Evolutionary conservation across 2,888 invertebrate species (phyloP).

Genomic region (Amphipyra tragopoginis): DNA sequence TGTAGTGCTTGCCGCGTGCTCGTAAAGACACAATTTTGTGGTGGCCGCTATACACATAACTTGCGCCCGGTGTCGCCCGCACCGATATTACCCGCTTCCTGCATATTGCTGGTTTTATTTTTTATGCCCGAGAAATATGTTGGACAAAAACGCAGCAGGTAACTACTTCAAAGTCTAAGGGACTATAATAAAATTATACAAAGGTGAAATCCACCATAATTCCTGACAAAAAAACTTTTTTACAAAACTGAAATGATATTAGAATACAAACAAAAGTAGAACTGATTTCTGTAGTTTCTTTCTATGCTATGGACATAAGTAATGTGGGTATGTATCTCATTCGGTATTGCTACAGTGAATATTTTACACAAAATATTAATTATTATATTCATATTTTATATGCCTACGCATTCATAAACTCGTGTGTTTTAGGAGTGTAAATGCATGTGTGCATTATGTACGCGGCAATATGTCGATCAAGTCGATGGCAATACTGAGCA

Average conservation of each 20-base stretch:
- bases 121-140: conserved; percentile 36
- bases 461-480: conserved; percentile 73
- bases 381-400: neutral
- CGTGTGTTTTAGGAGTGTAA: neutral
- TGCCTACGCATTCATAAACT: neutral
- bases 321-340: too few relatives aligned
- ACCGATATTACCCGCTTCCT: conserved; percentile 46
- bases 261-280: too few relatives aligned
- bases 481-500: conserved; percentile 79
- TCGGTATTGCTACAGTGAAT: too few relatives aligned
- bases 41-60: conserved; percentile 63
- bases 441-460: conserved; percentile 45
- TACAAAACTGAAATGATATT: too few relatives aligned
- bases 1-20: conserved; percentile 35
- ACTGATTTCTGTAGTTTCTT: too few relatives aligned
- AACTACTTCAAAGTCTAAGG: too few relatives aligned
- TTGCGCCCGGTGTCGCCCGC: conserved; percentile 55
- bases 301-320: too few relatives aligned
- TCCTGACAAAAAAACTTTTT: too few relatives aligned
- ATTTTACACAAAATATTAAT: neutral
- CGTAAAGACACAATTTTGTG: conserved; percentile 59
- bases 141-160: neutral
- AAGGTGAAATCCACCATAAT: too few relatives aligned
- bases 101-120: conserved; percentile 31
- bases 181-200: too few relatives aligned